Evolutionary conservation across 1,140 invertebrate genomes (phyloP).

Genomic region (Oryctes rhinoceros): DNA sequence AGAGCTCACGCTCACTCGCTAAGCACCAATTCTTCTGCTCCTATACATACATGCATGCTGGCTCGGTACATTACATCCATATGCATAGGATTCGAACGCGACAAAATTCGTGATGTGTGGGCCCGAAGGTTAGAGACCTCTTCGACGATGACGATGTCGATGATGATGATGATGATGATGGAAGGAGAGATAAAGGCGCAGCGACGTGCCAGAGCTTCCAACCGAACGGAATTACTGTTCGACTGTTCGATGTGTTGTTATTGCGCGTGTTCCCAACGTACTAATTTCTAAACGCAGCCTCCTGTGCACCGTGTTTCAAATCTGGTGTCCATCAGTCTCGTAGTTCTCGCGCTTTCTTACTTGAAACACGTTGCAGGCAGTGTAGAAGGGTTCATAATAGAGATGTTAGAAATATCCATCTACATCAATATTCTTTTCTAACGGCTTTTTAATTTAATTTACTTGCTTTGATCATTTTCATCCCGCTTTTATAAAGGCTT

Average conservation of each 20-base stretch:
- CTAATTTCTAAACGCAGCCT: too few relatives aligned
- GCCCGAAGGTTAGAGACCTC: slow-evolving; percentile 11
- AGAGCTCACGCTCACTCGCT: background rate
- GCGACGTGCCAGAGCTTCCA: background rate
- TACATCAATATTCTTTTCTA: too few relatives aligned
- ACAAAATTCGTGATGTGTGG: slow-evolving; percentile 37
- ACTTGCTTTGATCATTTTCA: too few relatives aligned
- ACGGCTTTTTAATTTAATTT: too few relatives aligned
- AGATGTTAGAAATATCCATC: too few relatives aligned
- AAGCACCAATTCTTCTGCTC: background rate
- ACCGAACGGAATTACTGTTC: background rate
- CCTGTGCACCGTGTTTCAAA: too few relatives aligned
- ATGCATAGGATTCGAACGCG: slow-evolving; percentile 18
- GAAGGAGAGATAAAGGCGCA: background rate
- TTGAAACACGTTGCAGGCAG: too few relatives aligned
- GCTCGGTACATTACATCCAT: background rate
- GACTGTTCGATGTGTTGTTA: background rate
- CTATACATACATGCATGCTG: background rate
- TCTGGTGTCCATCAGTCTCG: too few relatives aligned
- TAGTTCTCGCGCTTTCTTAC: too few relatives aligned
- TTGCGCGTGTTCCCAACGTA: background rate
- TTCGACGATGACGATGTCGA: background rate
- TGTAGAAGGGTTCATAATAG: too few relatives aligned
- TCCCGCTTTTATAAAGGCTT: too few relatives aligned
- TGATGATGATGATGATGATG: background rate